These are phyloP conservation scores for Etheostoma cragini DNA, from an alignment of 2,113 vertebrate genomes.

Conservation along the genomic window DNA sequence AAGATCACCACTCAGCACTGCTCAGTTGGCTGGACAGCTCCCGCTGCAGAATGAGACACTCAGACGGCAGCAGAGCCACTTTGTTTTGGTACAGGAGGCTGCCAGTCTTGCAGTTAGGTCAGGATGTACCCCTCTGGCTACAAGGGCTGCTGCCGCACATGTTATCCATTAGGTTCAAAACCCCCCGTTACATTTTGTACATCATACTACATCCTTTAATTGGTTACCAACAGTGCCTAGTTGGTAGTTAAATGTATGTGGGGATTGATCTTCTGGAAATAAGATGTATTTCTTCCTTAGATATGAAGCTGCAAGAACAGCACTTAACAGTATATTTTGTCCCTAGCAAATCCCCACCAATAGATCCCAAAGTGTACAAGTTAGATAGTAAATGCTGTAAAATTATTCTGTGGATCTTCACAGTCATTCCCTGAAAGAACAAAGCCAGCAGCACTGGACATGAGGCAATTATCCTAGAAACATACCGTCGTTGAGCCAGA, in stretches of 20 bases:
- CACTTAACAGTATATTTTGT: too few relatives aligned
- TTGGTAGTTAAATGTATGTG: not conserved
- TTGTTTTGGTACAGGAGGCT: conserved; percentile 27
- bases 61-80: conserved; percentile 24
- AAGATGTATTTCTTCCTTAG: not conserved
- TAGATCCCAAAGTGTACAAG: too few relatives aligned
- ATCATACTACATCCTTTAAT: not conserved
- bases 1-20: conserved; percentile 6
- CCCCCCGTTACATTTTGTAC: not conserved
- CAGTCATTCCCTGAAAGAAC: too few relatives aligned
- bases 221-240: not conserved
- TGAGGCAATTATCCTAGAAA: too few relatives aligned
- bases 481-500: too few relatives aligned
- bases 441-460: too few relatives aligned
- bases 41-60: conserved; percentile 21
- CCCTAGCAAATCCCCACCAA: too few relatives aligned
- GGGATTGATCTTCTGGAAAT: not conserved
- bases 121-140: conserved; percentile 9
- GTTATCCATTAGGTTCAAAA: conserved; percentile 6
- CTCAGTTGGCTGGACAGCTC: conserved; percentile 41
- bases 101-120: conserved; percentile 21
- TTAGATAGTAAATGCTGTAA: too few relatives aligned
- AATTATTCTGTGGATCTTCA: too few relatives aligned
- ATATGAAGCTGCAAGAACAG: not conserved
- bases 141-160: conserved; percentile 4